These are phyloP conservation scores for Acanthoscelides obtectus DNA, from an alignment of 2,888 invertebrate genomes.

Conservation along the genomic window DNA sequence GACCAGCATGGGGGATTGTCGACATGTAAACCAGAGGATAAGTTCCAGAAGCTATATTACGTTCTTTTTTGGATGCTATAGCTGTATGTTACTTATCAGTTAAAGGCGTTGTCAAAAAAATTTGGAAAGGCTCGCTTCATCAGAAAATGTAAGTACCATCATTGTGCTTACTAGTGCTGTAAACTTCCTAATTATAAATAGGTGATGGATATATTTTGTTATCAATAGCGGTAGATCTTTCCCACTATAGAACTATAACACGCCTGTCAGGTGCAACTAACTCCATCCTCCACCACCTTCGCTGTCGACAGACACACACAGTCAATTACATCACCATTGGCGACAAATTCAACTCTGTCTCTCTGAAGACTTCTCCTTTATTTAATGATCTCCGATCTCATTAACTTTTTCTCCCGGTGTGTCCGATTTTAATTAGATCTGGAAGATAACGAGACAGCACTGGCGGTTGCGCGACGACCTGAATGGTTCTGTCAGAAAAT, in stretches of 20 bases:
- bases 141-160: no score
- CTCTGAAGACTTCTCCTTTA: slow-evolving; percentile 18
- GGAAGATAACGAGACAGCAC: not conserved
- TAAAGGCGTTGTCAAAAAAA: no score
- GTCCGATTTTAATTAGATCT: slow-evolving; percentile 1
- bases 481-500: slow-evolving; percentile 1
- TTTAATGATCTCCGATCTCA: slow-evolving; percentile 26
- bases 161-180: no score
- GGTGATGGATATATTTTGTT: no score
- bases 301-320: slow-evolving; percentile 20
- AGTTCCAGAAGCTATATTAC: no score
- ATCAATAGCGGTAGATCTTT: no score
- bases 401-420: slow-evolving; percentile 17
- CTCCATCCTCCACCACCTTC: not conserved
- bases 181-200: no score
- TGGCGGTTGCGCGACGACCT: not conserved
- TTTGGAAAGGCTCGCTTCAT: no score
- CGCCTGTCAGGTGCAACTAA: not conserved
- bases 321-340: slow-evolving; percentile 31
- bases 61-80: no score
- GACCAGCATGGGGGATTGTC: no score
- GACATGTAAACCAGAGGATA: no score
- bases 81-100: no score
- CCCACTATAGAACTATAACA: not conserved
- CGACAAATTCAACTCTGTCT: slow-evolving; percentile 29